A percentile compares a stretch with the other conserved stretches of the same genome.
Evolutionary conservation across 2,888 invertebrate genomes (phyloP).

Genomic region (Sepiola atlantica): DNA sequence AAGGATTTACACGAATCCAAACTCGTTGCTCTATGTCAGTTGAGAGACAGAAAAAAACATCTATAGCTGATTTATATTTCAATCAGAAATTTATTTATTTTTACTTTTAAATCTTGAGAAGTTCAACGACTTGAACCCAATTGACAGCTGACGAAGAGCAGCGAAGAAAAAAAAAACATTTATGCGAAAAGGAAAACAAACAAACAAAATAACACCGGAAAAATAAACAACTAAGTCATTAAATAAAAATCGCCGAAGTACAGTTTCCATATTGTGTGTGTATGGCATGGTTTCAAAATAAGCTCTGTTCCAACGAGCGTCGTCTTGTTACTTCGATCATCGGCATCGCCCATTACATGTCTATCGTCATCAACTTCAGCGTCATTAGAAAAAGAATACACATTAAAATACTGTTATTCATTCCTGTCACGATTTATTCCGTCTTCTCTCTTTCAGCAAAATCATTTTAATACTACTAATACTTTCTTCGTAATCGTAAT

Average conservation of each 20-base stretch:
- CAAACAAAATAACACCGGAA: no score
- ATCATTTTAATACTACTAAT: neutral
- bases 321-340: neutral
- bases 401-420: neutral
- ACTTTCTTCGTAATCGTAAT: neutral
- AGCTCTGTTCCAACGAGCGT: neutral
- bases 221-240: no score
- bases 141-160: neutral
- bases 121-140: neutral
- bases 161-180: neutral
- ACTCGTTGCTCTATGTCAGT: neutral
- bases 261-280: neutral
- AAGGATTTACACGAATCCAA: neutral
- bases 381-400: neutral
- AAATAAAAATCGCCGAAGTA: neutral
- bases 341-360: neutral
- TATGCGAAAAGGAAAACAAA: neutral
- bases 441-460: neutral
- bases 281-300: neutral
- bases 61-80: constrained; percentile 15
- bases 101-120: neutral
- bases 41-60: neutral
- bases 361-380: neutral
- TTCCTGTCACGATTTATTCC: neutral
- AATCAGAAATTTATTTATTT: neutral